These are phyloP conservation scores for Peromyscus leucopus DNA, from an alignment of 2,113 vertebrate species.

Conservation along the genomic window DNA sequence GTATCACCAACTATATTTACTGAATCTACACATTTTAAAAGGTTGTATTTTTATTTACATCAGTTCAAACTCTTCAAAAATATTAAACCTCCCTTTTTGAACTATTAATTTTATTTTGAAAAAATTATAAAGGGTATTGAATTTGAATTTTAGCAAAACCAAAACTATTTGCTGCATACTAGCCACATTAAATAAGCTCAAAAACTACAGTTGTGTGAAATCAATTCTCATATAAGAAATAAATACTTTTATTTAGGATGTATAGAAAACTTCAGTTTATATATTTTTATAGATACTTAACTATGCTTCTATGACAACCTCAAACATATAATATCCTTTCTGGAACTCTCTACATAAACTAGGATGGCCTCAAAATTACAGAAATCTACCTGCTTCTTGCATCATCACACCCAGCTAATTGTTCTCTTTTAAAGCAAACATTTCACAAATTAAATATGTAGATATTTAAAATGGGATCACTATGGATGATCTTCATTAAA, in stretches of 20 bases:
- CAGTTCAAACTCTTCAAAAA: not conserved
- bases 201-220: not conserved
- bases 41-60: not conserved
- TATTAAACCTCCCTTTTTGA: not conserved
- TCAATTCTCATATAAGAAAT: not conserved
- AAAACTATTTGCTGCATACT: not conserved
- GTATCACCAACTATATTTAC: not conserved
- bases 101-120: constrained; percentile 15
- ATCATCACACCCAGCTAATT: not conserved
- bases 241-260: not conserved
- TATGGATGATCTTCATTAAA: not conserved
- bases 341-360: not conserved
- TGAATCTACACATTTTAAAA: not conserved
- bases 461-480: not conserved
- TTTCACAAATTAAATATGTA: not conserved
- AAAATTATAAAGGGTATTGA: not conserved
- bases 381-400: not conserved
- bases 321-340: not conserved
- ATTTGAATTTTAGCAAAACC: constrained; percentile 23
- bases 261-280: not conserved
- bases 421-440: not conserved
- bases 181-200: not conserved
- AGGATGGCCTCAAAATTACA: not conserved
- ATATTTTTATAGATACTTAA: constrained; percentile 6
- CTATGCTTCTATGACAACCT: not conserved